Conservation (phyloP, 2,113 vertebrate species). For the Oryzias javanicus region DNA sequence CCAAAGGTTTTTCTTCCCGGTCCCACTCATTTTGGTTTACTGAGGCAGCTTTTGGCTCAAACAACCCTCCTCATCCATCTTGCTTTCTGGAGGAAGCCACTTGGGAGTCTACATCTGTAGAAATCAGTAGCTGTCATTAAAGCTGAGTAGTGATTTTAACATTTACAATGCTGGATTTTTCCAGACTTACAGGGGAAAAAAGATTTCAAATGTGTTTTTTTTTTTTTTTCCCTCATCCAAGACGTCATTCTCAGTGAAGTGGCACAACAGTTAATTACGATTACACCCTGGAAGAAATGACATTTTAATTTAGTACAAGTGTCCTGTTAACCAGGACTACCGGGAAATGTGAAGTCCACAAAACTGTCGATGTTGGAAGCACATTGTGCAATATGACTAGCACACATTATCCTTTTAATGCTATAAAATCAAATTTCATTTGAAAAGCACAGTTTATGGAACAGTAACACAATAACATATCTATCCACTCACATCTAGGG, state of each 20-base stretch:
- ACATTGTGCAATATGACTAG: neutral
- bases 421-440: too few relatives aligned
- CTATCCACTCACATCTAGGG: too few relatives aligned
- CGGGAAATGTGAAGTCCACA: neutral
- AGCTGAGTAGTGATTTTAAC: constrained; percentile 21
- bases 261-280: constrained; percentile 10
- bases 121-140: constrained; percentile 9
- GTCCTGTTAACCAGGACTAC: constrained; percentile 15
- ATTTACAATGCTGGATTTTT: constrained; percentile 15
- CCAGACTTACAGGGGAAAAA: constrained; percentile 4
- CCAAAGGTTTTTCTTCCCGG: constrained; percentile 17
- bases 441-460: too few relatives aligned
- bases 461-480: too few relatives aligned
- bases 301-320: constrained; percentile 13
- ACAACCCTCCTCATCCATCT: constrained; percentile 37
- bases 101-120: constrained; percentile 20
- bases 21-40: constrained; percentile 15
- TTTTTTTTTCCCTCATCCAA: constrained; percentile 9
- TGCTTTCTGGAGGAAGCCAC: constrained; percentile 27
- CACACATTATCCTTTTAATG: too few relatives aligned
- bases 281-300: constrained; percentile 24
- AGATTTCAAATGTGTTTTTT: constrained; percentile 2
- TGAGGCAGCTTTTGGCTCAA: constrained; percentile 31
- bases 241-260: constrained; percentile 14
- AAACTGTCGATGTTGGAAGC: neutral